phyloP scores from a whole-genome alignment of 2,113 vertebrate species.

The Martes martes region DNA sequence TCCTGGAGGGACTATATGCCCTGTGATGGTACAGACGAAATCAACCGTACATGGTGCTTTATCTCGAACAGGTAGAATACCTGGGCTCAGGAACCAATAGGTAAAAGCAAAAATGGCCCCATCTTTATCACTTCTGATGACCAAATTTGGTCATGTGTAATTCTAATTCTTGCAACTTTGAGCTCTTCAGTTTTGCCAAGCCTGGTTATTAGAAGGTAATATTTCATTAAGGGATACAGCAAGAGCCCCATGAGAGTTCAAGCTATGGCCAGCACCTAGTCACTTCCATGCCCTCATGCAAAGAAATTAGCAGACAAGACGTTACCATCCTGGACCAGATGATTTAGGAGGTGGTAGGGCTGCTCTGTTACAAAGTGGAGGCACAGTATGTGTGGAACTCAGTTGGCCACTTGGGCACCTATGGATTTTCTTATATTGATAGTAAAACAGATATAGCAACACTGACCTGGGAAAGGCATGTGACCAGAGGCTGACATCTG shows the following conservation, averaged over 20 bases:
- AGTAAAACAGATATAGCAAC: not conserved
- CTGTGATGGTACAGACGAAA: not conserved
- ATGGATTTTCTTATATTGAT: not conserved
- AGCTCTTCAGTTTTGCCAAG: not conserved
- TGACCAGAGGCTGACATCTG: not conserved
- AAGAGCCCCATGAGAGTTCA: not conserved
- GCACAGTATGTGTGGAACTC: not conserved
- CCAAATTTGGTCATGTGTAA: not conserved
- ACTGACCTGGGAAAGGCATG: not conserved
- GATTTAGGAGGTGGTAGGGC: not conserved
- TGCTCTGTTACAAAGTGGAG: not conserved
- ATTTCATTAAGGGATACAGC: not conserved
- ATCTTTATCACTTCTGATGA: not conserved
- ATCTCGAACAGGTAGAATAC: not conserved
- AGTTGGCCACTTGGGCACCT: not conserved
- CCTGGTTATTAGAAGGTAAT: not conserved
- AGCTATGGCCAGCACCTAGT: not conserved
- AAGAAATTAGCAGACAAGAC: not conserved
- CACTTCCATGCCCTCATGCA: not conserved
- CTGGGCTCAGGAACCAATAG: not conserved
- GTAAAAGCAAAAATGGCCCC: not conserved
- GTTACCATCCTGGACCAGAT: not conserved
- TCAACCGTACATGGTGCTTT: not conserved
- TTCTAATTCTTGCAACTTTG: not conserved
- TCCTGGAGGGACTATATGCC: not conserved